Evolutionary conservation across 2,797 vertebrate genomes (phyloP).

Genomic region (Antrozous pallidus): DNA sequence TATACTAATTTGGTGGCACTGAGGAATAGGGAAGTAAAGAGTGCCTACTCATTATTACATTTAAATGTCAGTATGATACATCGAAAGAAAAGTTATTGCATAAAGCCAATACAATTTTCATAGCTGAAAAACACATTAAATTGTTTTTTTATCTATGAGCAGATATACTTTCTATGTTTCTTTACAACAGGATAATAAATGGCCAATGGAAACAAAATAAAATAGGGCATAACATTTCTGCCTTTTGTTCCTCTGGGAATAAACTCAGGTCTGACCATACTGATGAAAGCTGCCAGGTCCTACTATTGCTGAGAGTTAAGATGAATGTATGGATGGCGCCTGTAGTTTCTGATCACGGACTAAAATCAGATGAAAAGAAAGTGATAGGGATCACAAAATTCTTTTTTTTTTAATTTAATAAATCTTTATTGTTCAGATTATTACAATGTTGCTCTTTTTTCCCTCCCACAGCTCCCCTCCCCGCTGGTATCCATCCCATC

Average conservation of each 20-base stretch:
- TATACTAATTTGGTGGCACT: neutral
- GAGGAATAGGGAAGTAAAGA: neutral
- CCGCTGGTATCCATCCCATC: too few relatives aligned
- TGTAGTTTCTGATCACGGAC: neutral
- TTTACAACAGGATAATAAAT: slow-evolving; percentile 44
- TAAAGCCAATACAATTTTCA: slow-evolving; percentile 45
- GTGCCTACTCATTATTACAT: neutral
- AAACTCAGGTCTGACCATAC: neutral
- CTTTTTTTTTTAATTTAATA: too few relatives aligned
- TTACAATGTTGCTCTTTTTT: too few relatives aligned
- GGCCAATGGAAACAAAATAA: slow-evolving; percentile 52
- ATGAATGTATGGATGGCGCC: slow-evolving; percentile 23
- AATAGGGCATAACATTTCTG: neutral
- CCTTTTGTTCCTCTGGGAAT: neutral
- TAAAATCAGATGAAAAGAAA: slow-evolving; percentile 46
- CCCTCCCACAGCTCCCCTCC: too few relatives aligned
- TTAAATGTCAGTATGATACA: slow-evolving; percentile 46
- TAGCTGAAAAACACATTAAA: slow-evolving; percentile 62
- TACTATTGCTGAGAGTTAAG: slow-evolving; percentile 11
- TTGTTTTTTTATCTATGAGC: slow-evolving; percentile 54
- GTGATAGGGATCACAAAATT: fast-evolving
- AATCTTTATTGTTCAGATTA: too few relatives aligned
- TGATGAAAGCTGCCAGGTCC: slow-evolving; percentile 5
- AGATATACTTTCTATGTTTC: slow-evolving; percentile 55
- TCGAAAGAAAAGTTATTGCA: slow-evolving; percentile 44